phyloP scores from a whole-genome alignment of 2,888 invertebrate species.

The Tiliacea citrago region DNA sequence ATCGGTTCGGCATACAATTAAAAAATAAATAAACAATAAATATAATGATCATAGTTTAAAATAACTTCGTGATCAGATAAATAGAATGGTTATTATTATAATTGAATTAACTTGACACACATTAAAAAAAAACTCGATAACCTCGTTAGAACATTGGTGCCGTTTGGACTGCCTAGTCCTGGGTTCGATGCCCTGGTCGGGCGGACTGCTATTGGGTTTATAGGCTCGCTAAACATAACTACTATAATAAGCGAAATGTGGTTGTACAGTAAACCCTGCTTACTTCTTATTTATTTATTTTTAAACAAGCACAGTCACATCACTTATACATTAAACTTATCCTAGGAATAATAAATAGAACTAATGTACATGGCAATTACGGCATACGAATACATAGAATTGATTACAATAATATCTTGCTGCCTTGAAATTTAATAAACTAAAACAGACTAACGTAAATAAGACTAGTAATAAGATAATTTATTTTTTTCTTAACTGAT shows the following conservation, averaged over 20 bases:
- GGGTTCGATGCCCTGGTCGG: not conserved
- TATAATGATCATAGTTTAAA: not conserved
- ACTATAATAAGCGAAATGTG: not conserved
- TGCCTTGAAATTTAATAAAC: no score
- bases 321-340: no score
- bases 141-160: not conserved
- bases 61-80: not conserved
- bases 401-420: no score
- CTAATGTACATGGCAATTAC: no score
- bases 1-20: slow-evolving; percentile 3
- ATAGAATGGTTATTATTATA: not conserved
- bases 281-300: no score
- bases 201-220: not conserved
- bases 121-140: not conserved
- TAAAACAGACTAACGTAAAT: no score
- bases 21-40: slow-evolving; percentile 5
- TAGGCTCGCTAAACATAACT: not conserved
- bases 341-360: no score
- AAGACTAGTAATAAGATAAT: no score
- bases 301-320: no score
- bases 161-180: not conserved
- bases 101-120: not conserved
- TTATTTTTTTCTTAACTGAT: no score
- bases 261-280: not conserved
- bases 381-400: no score